These are phyloP conservation scores for Sphinx pinastri DNA, from an alignment of 2,888 invertebrate genomes.

Conservation along the genomic window DNA sequence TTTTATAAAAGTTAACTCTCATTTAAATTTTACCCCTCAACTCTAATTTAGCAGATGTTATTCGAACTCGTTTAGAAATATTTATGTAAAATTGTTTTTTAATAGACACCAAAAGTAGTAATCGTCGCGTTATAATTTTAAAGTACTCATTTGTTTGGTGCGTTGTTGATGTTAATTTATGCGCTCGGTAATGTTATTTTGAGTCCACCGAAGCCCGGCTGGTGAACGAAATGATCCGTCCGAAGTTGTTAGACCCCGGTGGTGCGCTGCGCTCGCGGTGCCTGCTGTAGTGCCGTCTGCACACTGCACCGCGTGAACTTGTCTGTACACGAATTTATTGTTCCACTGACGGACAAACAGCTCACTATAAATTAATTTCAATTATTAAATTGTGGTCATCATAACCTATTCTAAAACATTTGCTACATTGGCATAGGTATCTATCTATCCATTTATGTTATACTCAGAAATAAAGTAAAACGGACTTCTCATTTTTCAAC, in stretches of 20 bases:
- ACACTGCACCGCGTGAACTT: slow-evolving; percentile 52
- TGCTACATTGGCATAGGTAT: too few relatives aligned
- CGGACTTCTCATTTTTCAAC: too few relatives aligned
- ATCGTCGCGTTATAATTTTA: not conserved
- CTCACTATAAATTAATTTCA: not conserved
- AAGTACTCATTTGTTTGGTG: slow-evolving; percentile 6
- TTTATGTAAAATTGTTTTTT: slow-evolving; percentile 13
- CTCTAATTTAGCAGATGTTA: slow-evolving; percentile 17
- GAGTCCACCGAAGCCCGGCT: slow-evolving; percentile 41
- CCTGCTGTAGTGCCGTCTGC: slow-evolving; percentile 19
- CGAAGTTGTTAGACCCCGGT: slow-evolving; percentile 71
- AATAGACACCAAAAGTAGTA: not conserved
- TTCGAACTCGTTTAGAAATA: slow-evolving; percentile 15
- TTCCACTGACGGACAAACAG: not conserved
- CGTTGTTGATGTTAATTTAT: slow-evolving; percentile 16
- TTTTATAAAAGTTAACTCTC: slow-evolving; percentile 20
- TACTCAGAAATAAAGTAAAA: too few relatives aligned
- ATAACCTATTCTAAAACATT: not conserved
- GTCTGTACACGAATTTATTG: slow-evolving; percentile 46
- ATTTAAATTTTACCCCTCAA: slow-evolving; percentile 21
- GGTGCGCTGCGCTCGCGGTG: slow-evolving; percentile 39
- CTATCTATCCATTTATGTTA: not conserved
- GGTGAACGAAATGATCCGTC: slow-evolving; percentile 79
- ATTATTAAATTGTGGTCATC: not conserved
- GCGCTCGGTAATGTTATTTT: slow-evolving; percentile 12